These are phyloP conservation scores for Teinopalpus imperialis DNA, from an alignment of 2,888 invertebrate genomes.

Conservation along the genomic window DNA sequence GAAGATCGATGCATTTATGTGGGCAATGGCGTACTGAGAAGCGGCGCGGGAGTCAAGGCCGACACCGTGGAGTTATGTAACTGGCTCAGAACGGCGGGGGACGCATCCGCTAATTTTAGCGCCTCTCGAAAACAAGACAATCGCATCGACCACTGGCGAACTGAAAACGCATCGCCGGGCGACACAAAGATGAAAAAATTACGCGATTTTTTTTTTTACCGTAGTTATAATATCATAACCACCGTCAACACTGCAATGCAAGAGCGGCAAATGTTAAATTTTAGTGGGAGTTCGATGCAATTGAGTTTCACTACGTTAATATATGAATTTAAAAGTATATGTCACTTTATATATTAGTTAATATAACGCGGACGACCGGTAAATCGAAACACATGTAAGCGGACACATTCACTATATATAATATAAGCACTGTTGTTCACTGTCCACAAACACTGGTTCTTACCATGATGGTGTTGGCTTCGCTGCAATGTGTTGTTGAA, in stretches of 20 bases:
- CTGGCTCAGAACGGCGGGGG: conserved; percentile 54
- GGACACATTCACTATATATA: conserved; percentile 45
- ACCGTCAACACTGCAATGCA: neutral
- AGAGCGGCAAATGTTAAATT: neutral
- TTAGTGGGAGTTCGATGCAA: neutral
- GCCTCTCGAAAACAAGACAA: conserved; percentile 65
- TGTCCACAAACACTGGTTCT: conserved; percentile 54
- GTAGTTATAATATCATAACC: neutral
- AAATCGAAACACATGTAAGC: conserved; percentile 43
- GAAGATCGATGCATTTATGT: conserved; percentile 21
- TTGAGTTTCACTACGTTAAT: neutral
- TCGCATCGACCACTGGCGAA: conserved; percentile 42
- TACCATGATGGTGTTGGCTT: conserved; percentile 62
- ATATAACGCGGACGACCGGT: conserved; percentile 12
- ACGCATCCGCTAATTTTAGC: conserved; percentile 72
- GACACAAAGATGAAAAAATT: conserved; percentile 32
- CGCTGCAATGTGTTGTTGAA: conserved; percentile 20
- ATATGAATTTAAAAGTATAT: conserved; percentile 1
- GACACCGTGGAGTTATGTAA: conserved; percentile 69
- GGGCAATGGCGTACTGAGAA: conserved; percentile 49
- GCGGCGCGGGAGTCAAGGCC: conserved; percentile 81
- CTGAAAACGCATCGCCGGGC: conserved; percentile 44
- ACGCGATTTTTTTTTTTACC: neutral
- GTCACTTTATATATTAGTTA: conserved; percentile 15
- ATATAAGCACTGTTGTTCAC: conserved; percentile 62